Percentiles rank a stretch among this genome's conserved stretches.
Conservation (phyloP, 2,888 invertebrate genomes). For the Brenthis daphne region DNA sequence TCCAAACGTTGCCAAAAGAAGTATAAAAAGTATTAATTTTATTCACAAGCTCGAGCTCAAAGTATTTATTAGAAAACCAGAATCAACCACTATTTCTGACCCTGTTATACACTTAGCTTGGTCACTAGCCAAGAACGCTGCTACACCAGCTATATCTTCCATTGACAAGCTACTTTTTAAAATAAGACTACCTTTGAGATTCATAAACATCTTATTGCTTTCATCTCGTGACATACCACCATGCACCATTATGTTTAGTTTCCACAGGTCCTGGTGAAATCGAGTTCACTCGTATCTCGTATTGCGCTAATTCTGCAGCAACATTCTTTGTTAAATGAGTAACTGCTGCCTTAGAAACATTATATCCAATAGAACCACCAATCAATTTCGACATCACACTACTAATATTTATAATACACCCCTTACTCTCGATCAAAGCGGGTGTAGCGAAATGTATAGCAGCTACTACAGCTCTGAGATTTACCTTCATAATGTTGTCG, state of each 20-base stretch:
- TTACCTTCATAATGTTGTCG: constrained; percentile 49
- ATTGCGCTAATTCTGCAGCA: constrained; percentile 84
- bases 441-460: constrained; percentile 46
- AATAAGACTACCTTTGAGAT: constrained; percentile 28
- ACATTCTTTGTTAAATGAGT: constrained; percentile 88
- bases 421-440: constrained; percentile 47
- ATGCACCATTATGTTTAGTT: constrained; percentile 46
- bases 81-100: constrained; percentile 32
- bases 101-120: constrained; percentile 57
- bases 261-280: constrained; percentile 87
- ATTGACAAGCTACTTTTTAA: constrained; percentile 41
- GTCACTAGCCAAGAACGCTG: constrained; percentile 52
- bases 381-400: constrained; percentile 41
- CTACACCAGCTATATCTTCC: constrained; percentile 52
- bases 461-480: constrained; percentile 50
- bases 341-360: constrained; percentile 86
- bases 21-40: no score
- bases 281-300: constrained; percentile 85
- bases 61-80: constrained; percentile 1
- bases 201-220: constrained; percentile 38
- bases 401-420: constrained; percentile 54
- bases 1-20: no score
- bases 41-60: no score
- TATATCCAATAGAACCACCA: constrained; percentile 64
- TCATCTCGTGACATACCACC: constrained; percentile 38